Conservation (phyloP, 2,113 vertebrate species). For the Oncorhynchus gorbuscha region DNA sequence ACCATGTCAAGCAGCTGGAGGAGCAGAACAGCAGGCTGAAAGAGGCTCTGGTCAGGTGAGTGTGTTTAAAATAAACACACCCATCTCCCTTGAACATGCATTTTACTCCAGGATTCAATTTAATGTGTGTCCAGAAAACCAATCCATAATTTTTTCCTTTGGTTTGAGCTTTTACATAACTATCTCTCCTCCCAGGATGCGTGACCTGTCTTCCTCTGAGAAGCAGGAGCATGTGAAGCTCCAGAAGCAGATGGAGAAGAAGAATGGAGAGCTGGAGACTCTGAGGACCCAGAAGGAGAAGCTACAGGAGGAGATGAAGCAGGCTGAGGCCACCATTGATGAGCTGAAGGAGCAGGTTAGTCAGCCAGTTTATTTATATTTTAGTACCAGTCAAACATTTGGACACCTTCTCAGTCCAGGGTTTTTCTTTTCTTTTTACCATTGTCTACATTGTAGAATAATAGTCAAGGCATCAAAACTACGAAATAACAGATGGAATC, state of each 20-base stretch:
- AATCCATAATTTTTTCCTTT: not conserved
- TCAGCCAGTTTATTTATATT: too few relatives aligned
- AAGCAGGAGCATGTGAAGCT: conserved; percentile 95
- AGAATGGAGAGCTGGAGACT: conserved; percentile 87
- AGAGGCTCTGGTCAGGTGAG: conserved; percentile 91
- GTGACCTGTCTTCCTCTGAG: conserved; percentile 92
- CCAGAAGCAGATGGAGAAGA: conserved; percentile 98
- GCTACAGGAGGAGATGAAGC: conserved; percentile 85
- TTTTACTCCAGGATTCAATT: too few relatives aligned
- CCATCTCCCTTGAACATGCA: too few relatives aligned
- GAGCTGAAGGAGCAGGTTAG: conserved; percentile 96
- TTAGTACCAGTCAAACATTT: too few relatives aligned
- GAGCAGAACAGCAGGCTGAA: conserved; percentile 92
- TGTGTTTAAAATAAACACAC: too few relatives aligned
- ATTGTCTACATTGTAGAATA: too few relatives aligned
- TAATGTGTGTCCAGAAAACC: not conserved
- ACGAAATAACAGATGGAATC: too few relatives aligned
- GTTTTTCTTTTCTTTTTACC: too few relatives aligned
- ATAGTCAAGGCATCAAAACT: too few relatives aligned
- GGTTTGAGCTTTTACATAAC: not conserved
- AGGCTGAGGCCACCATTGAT: conserved; percentile 87
- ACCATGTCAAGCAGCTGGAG: conserved; percentile 94
- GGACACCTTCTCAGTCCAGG: too few relatives aligned
- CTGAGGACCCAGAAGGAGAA: conserved; percentile 91
- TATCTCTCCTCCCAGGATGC: conserved; percentile 79